These are phyloP conservation scores for Philonicus albiceps DNA, from an alignment of 2,888 invertebrate species.

Conservation along the genomic window DNA sequence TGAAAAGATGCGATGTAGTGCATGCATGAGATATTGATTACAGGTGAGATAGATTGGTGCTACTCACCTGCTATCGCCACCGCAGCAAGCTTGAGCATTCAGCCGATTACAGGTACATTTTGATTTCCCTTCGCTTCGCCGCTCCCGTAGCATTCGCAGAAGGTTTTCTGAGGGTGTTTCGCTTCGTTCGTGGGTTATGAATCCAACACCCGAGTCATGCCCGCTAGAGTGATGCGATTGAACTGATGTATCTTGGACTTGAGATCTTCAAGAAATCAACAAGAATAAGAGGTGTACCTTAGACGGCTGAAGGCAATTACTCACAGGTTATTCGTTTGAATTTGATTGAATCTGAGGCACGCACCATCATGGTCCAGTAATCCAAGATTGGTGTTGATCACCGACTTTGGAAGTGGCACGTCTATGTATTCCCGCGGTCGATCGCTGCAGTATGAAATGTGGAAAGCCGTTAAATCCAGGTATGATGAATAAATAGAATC, in stretches of 20 bases:
- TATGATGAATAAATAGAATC: not conserved
- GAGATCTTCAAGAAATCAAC: not conserved
- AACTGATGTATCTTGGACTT: conserved; percentile 74
- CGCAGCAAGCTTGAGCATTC: conserved; percentile 40
- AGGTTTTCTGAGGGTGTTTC: conserved; percentile 48
- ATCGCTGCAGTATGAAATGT: conserved; percentile 52
- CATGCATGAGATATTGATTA: not conserved
- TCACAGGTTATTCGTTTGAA: conserved; percentile 55
- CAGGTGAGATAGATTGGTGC: not conserved
- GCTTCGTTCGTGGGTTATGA: conserved; percentile 58
- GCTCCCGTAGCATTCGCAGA: conserved; percentile 44
- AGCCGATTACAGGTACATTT: conserved; percentile 46
- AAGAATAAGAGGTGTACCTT: not conserved
- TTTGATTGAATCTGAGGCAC: conserved; percentile 67
- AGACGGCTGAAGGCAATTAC: not conserved
- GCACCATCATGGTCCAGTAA: conserved; percentile 64
- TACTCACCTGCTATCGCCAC: conserved; percentile 49
- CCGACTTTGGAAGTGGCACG: conserved; percentile 63
- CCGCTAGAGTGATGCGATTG: conserved; percentile 84
- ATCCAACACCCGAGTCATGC: conserved; percentile 80
- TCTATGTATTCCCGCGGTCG: conserved; percentile 62
- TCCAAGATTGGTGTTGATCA: conserved; percentile 55
- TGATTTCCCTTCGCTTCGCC: conserved; percentile 16
- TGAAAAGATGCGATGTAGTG: conserved; percentile 53
- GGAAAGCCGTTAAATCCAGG: not conserved